Evolutionary conservation across 2,888 invertebrate genomes (phyloP).

Genomic region (Metalampra italica): DNA sequence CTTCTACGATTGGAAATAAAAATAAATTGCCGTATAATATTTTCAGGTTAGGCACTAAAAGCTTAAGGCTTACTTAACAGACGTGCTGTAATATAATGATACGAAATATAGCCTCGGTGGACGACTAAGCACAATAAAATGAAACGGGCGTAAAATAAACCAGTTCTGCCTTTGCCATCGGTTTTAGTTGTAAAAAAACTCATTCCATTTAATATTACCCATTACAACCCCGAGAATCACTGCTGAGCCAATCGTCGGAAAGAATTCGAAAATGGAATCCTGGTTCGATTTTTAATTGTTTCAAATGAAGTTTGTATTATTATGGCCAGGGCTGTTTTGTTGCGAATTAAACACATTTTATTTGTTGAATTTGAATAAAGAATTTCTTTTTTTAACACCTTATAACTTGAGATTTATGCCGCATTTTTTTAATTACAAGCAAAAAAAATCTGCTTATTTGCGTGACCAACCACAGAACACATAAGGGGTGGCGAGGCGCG

Average conservation of each 20-base stretch:
- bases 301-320: slow-evolving; percentile 44
- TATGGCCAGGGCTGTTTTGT: slow-evolving; percentile 48
- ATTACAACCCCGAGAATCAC: slow-evolving; percentile 73
- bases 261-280: slow-evolving; percentile 66
- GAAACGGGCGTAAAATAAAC: slow-evolving; percentile 62
- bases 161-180: slow-evolving; percentile 64
- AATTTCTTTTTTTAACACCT: background rate
- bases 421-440: too few species aligned
- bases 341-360: slow-evolving; percentile 40
- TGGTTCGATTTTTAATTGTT: slow-evolving; percentile 69
- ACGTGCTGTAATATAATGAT: slow-evolving; percentile 65
- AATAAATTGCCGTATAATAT: too few species aligned
- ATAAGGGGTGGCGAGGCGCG: background rate
- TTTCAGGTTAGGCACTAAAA: slow-evolving; percentile 10
- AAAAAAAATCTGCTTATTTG: too few species aligned
- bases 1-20: too few species aligned
- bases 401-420: too few species aligned
- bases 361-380: slow-evolving; percentile 36
- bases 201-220: slow-evolving; percentile 75
- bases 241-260: slow-evolving; percentile 58
- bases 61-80: slow-evolving; percentile 35
- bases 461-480: slow-evolving; percentile 2
- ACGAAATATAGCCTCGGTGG: slow-evolving; percentile 60
- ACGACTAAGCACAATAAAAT: slow-evolving; percentile 62
- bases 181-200: slow-evolving; percentile 72